Conservation (phyloP, 2,113 vertebrate genomes). For the Notiomystis cincta region DNA sequence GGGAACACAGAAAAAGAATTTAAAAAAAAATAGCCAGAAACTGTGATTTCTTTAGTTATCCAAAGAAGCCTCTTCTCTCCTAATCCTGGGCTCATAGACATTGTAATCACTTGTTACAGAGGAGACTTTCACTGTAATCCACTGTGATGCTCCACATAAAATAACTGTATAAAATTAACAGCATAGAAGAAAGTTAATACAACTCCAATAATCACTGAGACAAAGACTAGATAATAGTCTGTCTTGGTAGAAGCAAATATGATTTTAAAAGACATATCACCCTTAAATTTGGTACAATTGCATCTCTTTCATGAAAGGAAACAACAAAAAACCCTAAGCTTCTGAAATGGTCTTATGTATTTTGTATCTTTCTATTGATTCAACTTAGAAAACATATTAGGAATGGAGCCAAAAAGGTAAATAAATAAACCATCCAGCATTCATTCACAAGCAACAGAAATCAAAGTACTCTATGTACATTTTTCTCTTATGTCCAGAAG, state of each 20-base stretch:
- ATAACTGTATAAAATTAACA: neutral
- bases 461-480: neutral
- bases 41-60: neutral
- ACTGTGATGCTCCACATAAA: neutral
- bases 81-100: neutral
- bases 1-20: fast-evolving
- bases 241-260: neutral
- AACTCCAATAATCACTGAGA: neutral
- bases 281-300: neutral
- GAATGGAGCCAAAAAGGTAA: neutral
- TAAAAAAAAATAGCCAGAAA: neutral
- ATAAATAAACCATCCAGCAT: neutral
- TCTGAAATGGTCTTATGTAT: neutral
- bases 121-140: neutral
- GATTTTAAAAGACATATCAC: neutral
- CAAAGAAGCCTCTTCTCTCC: neutral
- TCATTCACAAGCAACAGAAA: constrained; percentile 2
- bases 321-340: neutral
- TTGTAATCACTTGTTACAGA: neutral
- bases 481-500: neutral
- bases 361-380: neutral
- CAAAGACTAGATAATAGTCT: neutral
- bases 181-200: neutral
- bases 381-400: neutral
- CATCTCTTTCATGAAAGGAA: neutral